Conservation (phyloP, 2,797 vertebrate species). For the Manis crassicaudata region DNA sequence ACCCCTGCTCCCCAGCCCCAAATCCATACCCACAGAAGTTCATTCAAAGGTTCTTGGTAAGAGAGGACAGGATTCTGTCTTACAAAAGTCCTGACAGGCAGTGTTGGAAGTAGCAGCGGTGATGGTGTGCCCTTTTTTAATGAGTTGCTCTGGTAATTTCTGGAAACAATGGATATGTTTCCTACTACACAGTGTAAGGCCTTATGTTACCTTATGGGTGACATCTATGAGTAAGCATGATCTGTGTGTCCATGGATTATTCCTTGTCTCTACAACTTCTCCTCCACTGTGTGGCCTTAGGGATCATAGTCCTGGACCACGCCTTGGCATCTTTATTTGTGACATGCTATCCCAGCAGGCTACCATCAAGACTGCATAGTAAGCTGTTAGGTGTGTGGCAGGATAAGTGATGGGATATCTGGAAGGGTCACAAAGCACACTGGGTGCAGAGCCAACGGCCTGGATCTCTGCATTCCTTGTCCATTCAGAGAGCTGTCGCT, state of each 20-base stretch:
- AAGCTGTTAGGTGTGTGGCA: neutral
- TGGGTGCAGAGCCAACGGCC: neutral
- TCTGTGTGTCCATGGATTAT: neutral
- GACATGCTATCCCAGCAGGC: neutral
- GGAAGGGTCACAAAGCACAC: neutral
- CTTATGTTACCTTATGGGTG: neutral
- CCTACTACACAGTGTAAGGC: too few relatives aligned
- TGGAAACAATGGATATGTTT: neutral
- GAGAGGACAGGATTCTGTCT: neutral
- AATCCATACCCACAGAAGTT: neutral
- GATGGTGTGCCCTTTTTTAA: neutral
- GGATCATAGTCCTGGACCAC: neutral
- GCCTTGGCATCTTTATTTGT: fast-evolving
- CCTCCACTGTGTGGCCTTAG: neutral
- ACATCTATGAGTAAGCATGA: neutral
- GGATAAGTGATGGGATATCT: neutral
- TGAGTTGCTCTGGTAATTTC: neutral
- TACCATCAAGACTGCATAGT: neutral
- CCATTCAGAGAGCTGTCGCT: neutral
- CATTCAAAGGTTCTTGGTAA: neutral
- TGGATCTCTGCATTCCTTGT: neutral
- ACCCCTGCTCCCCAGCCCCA: neutral
- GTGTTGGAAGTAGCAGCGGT: too few relatives aligned
- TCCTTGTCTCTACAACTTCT: neutral
- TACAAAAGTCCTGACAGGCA: neutral